Evolutionary conservation across 2,888 invertebrate species (phyloP), one percentile per base, ranked within the genome.

Genomic region (Caradrina kadenii): DNA sequence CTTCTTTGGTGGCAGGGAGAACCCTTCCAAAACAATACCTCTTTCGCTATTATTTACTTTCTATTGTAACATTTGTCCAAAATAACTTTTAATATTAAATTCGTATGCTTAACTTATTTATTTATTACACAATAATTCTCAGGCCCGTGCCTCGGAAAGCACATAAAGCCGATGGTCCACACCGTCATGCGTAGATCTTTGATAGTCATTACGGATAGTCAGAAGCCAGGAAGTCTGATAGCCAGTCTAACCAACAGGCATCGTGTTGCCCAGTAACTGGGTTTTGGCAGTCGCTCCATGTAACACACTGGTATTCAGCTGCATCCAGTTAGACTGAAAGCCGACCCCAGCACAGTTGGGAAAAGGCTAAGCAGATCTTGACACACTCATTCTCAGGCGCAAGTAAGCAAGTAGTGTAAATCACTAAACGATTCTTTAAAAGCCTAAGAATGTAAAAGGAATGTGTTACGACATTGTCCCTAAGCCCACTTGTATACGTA

Each of bases 81-180:
- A 55, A 49, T 13, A 50, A 1, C 17, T 70, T 67, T 65, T 2
- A 53, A 35, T 67, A 54, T 11, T 13, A 19, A 22, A 62, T 39
- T n/a, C 19, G 17, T 8, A 39, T 39, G 8, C 39, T 39, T 39
- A 39, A 39, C 39, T 39, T 39, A 39, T 39, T 11, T 39, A 69
- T 26, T 26, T 26, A n/a, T 72, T 69, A 45, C 73, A 26, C 53
- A 63, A 73, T 48, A 63, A n/a, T n/a, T n/a, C n/a, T n/a, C n/a
- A n/a, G n/a, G n/a, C n/a, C n/a, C n/a, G n/a, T n/a, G n/a, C n/a
- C n/a, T n/a, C n/a, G n/a, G n/a, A n/a, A n/a, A n/a, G n/a, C n/a
- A n/a, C n/a, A n/a, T n/a, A n/a, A n/a, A n/a, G n/a, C n/a, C n/a
- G n/a, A n/a, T n/a, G n/a, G n/a, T n/a, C n/a, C n/a, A n/a, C n/a